These are phyloP conservation scores for Mylabris phalerata DNA, from an alignment of 1,140 invertebrate genomes.

Conservation along the genomic window DNA sequence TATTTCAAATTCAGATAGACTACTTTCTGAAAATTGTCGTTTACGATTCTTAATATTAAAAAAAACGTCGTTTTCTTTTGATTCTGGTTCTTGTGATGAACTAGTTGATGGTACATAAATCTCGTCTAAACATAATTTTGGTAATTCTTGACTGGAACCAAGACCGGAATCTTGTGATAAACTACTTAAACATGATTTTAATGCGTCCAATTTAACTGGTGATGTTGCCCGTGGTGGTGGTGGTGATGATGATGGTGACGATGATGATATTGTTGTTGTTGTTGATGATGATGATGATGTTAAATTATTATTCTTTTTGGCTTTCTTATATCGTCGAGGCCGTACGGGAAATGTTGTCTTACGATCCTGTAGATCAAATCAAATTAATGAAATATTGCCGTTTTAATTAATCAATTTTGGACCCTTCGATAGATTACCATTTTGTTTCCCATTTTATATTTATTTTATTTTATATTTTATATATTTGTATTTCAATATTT, in stretches of 20 bases:
- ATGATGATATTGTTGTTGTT: background rate
- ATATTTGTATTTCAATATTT: too few relatives aligned
- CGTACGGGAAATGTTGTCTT: constrained; percentile 58
- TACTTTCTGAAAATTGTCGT: constrained; percentile 28
- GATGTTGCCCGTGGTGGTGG: background rate
- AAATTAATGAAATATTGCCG: constrained; percentile 9
- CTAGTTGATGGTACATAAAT: constrained; percentile 25
- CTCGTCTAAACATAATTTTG: constrained; percentile 25
- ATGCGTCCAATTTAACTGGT: constrained; percentile 29
- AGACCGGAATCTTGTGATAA: constrained; percentile 32
- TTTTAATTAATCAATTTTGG: background rate
- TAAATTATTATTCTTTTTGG: constrained; percentile 7
- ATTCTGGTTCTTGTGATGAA: background rate
- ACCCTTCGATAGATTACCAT: too few relatives aligned
- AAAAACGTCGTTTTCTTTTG: background rate
- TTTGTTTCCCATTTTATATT: too few relatives aligned
- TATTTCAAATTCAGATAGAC: constrained; percentile 25
- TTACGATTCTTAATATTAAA: constrained; percentile 14
- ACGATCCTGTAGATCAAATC: constrained; percentile 45
- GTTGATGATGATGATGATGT: background rate
- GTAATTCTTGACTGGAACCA: constrained; percentile 31
- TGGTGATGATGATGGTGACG: too few relatives aligned
- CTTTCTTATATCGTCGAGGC: constrained; percentile 42
- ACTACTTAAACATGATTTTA: constrained; percentile 31
- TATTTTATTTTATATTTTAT: too few relatives aligned